phyloP scores from a whole-genome alignment of 1,140 invertebrate genomes.

The Xylocopa sonorina region DNA sequence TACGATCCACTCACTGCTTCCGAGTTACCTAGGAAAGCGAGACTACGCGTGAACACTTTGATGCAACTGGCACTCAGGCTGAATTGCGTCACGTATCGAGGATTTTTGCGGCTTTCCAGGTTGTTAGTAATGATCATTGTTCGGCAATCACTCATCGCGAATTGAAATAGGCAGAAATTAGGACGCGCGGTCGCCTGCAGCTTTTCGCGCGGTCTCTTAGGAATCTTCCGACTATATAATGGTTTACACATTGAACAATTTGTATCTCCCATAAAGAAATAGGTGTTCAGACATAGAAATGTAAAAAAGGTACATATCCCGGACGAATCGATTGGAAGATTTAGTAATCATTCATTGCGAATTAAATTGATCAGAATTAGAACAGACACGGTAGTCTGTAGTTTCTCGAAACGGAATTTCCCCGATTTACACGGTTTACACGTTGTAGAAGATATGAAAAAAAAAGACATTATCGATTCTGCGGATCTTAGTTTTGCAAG shows the following conservation, averaged over 20 bases:
- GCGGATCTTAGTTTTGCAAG: not conserved
- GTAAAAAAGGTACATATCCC: too few species aligned
- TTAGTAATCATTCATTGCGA: too few species aligned
- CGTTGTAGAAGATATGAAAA: too few species aligned
- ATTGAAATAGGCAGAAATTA: constrained; percentile 8
- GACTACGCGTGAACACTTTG: constrained; percentile 13
- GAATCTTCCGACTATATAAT: not conserved
- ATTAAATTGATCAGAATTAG: too few species aligned
- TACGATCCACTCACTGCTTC: constrained; percentile 82
- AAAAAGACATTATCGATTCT: too few species aligned
- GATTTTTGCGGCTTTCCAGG: constrained; percentile 33
- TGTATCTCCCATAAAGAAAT: not conserved
- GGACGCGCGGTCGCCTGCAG: not conserved
- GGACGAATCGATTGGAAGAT: too few species aligned
- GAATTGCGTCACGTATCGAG: constrained; percentile 27
- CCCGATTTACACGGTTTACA: too few species aligned
- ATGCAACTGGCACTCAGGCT: constrained; percentile 7
- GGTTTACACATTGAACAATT: not conserved
- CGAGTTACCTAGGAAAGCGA: constrained; percentile 63
- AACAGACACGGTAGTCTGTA: too few species aligned
- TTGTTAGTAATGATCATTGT: constrained; percentile 43
- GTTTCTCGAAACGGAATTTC: too few species aligned
- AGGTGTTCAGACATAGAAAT: too few species aligned
- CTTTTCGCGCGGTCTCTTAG: not conserved
- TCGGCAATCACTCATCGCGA: constrained; percentile 36